Evolutionary conservation across 2,888 invertebrate species (phyloP).

Genomic region (Aelia acuminata): DNA sequence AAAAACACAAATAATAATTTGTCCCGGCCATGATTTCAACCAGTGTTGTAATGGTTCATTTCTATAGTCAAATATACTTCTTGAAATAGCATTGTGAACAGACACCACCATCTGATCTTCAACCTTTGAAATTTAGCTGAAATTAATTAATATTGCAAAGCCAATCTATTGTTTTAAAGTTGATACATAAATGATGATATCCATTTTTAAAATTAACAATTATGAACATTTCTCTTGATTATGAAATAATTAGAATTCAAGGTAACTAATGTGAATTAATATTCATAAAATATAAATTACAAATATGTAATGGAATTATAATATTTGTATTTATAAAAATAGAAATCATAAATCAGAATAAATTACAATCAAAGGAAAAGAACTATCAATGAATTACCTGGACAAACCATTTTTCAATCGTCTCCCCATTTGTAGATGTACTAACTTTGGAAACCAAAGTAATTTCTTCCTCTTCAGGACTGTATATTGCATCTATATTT

Average conservation of each 20-base stretch:
- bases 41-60: slow-evolving; percentile 76
- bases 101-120: slow-evolving; percentile 86
- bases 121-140: slow-evolving; percentile 72
- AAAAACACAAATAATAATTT: slow-evolving; percentile 83
- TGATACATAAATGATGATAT: not conserved
- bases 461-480: slow-evolving; percentile 82
- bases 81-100: slow-evolving; percentile 77
- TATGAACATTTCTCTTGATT: not conserved
- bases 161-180: not conserved
- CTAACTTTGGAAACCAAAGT: slow-evolving; percentile 76
- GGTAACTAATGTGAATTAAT: not conserved
- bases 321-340: not conserved
- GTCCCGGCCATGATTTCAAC: slow-evolving; percentile 85
- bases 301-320: not conserved
- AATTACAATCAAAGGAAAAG: not conserved
- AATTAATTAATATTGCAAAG: not conserved
- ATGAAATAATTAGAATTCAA: not conserved
- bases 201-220: not conserved
- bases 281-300: not conserved
- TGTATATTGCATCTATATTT: slow-evolving; percentile 84
- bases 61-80: slow-evolving; percentile 78
- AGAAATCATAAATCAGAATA: not conserved
- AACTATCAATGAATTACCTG: slow-evolving; percentile 68
- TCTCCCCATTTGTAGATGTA: slow-evolving; percentile 81
- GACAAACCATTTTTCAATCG: slow-evolving; percentile 89